Evolutionary conservation across 2,888 invertebrate genomes (phyloP), one percentile per base, ranked within the genome.

Genomic region (Andricus quercusramuli): DNA sequence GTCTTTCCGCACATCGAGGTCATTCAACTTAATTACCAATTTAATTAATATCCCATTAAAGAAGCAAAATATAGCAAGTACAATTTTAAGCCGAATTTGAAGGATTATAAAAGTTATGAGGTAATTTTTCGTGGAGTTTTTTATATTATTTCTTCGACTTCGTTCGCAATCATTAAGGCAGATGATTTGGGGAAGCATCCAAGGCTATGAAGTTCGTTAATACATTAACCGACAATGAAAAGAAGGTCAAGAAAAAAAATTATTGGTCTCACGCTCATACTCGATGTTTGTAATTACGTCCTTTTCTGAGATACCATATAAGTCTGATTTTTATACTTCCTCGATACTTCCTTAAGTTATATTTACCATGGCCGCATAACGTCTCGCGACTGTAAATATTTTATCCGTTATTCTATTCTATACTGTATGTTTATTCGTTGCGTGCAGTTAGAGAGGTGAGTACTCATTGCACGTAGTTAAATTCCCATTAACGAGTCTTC

Each of bases 361-460:
- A 70, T 70, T 70, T 70, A 70, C 70, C 47, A 47, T 51, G 29
- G 47, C 47, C 68, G 44, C 13, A 20, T 47, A 68, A 25, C 68
- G 68, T 51, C 29, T 70, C 9, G 29, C 25, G 47, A 25, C 51
- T 70, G 70, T 29, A 47, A 51, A 70, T 29, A 51, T 51, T 70
- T 51, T 29, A 70, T 51, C 70, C 70, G 70, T 70, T 70, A 68
- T 68, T 44, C 67, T 32, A 70, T 47, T 70, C 47, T 70, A 47
- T 29, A n/a, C n/a, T 56, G n/a, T 56, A 47, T 70, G 47, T 70
- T 70, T 70, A 70, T 47, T 70, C 51, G 51, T 51, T 70, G 22
- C 20, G 20, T 70, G 25, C 51, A 47, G 70, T 70, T 70, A 29
- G 51, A 17, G 17, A 20, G 29, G 51, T 11, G 56, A 56, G 56